Evolutionary conservation across 2,113 vertebrate species (phyloP), one percentile per base, ranked within the genome.

Genomic region (Eonycteris spelaea): DNA sequence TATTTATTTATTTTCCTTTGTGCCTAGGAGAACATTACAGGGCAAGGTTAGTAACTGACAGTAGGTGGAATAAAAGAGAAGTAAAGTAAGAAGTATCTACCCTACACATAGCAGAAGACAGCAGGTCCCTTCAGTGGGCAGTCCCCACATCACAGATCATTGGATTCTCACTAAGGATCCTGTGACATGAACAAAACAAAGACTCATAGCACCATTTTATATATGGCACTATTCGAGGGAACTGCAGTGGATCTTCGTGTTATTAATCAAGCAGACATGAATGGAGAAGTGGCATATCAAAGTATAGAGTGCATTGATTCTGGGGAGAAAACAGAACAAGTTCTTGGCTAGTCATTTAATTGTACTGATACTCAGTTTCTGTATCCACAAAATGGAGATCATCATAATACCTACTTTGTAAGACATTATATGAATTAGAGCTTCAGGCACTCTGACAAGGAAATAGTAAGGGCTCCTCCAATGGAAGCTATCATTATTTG

Each of bases 281-380:
- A 28, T 33, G 30, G 28, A 80, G 51, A 65, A 10, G 26, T 6
- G 24, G 22, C 45, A 28, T 6, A 75, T 51, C 74, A 24, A 40
- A 21, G 7, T 0, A 24, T 38, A 90, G 26, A 15, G 30, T 15
- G 24, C 4, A 30, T 9, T 4, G 1, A 26, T 48, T 71, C 40
- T 35, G 55, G 61, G 63, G 53, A 83, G 75, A 30, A 51, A 77
- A 86, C 15, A 38, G 67, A 63, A 13, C 13, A 16, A 13, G 7
- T 15, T 30, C 86, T 22, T 22, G 1, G 16, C 24, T 53, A 45
- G n/a, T 45, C 9, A 2, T 38, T 43, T n/a, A 22, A 28, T 55
- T 26, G 4, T 3, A 6, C n/a, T 1, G 26, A 40, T 11, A 43
- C 38, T 70, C 30, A 7, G 40, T 43, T 84, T 84, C 77, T 45